phyloP scores from a whole-genome alignment of 1,140 invertebrate genomes.

The Aphaenogaster floridana region DNA sequence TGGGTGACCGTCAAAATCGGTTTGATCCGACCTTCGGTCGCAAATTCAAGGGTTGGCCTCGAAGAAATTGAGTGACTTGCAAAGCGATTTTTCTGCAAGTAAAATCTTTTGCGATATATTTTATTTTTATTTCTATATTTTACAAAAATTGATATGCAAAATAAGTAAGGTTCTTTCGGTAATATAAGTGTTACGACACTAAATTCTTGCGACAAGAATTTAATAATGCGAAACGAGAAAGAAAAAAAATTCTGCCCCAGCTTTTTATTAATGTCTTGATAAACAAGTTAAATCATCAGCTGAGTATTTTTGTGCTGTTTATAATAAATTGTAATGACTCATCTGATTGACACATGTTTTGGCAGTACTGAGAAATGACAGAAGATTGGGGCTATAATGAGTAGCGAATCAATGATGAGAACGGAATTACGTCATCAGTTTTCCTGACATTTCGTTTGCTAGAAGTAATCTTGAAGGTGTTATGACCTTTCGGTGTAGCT shows the following conservation, averaged over 20 bases:
- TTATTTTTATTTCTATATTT: constrained; percentile 17
- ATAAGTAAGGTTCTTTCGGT: background rate
- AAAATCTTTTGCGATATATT: background rate
- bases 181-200: background rate
- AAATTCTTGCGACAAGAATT: background rate
- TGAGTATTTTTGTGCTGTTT: background rate
- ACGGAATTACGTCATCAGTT: constrained; percentile 46
- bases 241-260: background rate
- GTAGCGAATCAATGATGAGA: constrained; percentile 22
- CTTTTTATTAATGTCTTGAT: background rate
- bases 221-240: constrained; percentile 2
- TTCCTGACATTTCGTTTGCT: constrained; percentile 53
- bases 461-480: constrained; percentile 2
- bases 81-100: background rate
- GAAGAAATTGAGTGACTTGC: background rate
- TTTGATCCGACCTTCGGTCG: background rate
- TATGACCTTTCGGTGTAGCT: constrained; percentile 17
- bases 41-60: background rate
- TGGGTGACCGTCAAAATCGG: constrained; percentile 49
- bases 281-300: background rate
- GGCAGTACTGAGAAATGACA: constrained; percentile 25
- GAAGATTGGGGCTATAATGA: constrained; percentile 7
- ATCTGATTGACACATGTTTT: background rate
- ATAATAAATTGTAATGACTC: background rate
- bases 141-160: background rate